Evolutionary conservation across 2,797 vertebrate species (phyloP).

Genomic region (Petrocephalus sullivani): DNA sequence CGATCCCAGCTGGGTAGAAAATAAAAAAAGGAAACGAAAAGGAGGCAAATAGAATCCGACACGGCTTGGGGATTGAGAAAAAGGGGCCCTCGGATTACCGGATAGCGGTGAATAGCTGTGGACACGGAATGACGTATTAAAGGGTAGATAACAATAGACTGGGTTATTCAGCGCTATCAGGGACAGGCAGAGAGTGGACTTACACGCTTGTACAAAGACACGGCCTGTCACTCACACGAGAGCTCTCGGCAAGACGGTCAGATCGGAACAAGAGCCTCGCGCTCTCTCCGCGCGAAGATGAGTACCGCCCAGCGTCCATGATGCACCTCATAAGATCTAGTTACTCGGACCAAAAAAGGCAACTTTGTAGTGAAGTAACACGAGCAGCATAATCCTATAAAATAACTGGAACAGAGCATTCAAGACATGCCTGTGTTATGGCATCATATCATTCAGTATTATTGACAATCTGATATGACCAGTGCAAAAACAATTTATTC

Average conservation of each 20-base stretch:
- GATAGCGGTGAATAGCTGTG: conserved; percentile 36
- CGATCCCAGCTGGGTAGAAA: conserved; percentile 28
- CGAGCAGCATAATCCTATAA: background rate
- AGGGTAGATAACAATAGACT: conserved; percentile 45
- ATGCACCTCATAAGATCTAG: background rate
- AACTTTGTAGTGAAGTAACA: conserved; percentile 1
- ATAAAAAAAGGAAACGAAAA: conserved; percentile 25
- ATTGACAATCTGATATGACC: background rate
- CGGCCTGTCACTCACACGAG: conserved; percentile 32
- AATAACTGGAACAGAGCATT: background rate
- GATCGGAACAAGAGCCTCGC: background rate
- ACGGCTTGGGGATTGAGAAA: conserved; percentile 32
- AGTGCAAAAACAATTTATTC: background rate
- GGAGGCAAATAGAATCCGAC: conserved; percentile 37
- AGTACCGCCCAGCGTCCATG: background rate
- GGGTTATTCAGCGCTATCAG: conserved; percentile 44
- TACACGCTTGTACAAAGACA: conserved; percentile 32
- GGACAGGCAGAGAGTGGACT: conserved; percentile 40
- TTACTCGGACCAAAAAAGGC: background rate
- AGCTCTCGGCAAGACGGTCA: background rate
- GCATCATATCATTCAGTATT: background rate
- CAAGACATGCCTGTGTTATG: background rate
- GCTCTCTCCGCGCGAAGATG: background rate
- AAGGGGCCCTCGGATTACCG: conserved; percentile 40
- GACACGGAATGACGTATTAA: conserved; percentile 45